A percentile compares a stretch with the other conserved stretches of the same genome.
phyloP scores from a whole-genome alignment of 1,140 invertebrate species.

The Zophobas morio region DNA sequence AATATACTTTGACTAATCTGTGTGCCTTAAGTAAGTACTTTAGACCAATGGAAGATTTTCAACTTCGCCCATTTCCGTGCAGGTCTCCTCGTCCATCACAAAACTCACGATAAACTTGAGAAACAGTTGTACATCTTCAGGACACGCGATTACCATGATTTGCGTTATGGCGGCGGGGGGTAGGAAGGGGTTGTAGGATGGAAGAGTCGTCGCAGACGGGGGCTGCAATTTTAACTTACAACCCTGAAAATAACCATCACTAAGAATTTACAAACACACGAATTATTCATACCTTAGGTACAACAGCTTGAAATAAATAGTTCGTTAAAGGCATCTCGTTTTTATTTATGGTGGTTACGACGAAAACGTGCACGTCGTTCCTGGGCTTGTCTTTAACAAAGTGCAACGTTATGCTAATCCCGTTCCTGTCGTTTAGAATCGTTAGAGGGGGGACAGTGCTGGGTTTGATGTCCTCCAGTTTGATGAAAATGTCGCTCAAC shows the following conservation, averaged over 20 bases:
- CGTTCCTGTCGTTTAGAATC: conserved; percentile 83
- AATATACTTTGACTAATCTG: neutral
- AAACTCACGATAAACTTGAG: conserved; percentile 91
- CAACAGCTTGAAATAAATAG: conserved; percentile 91
- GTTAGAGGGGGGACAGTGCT: conserved; percentile 76
- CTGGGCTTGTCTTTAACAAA: conserved; percentile 85
- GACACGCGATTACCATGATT: conserved; percentile 87
- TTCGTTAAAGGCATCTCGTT: conserved; percentile 81
- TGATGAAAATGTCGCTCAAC: conserved; percentile 80
- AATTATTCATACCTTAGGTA: conserved; percentile 82
- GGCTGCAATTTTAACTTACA: conserved; percentile 90
- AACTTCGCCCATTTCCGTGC: conserved; percentile 90
- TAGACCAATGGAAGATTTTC: conserved; percentile 69
- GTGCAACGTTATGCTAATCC: conserved; percentile 86
- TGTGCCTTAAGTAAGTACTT: neutral
- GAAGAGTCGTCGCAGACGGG: conserved; percentile 85
- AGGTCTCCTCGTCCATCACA: conserved; percentile 81
- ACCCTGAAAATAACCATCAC: conserved; percentile 71
- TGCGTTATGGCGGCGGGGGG: conserved; percentile 90
- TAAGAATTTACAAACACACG: neutral
- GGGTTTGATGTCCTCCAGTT: conserved; percentile 83
- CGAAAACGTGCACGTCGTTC: conserved; percentile 87
- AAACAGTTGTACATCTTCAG: conserved; percentile 76
- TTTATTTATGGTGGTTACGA: conserved; percentile 89
- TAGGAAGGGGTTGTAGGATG: conserved; percentile 89